Evolutionary conservation across 2,888 invertebrate species (phyloP).

Genomic region (Drosophila borborema): DNA sequence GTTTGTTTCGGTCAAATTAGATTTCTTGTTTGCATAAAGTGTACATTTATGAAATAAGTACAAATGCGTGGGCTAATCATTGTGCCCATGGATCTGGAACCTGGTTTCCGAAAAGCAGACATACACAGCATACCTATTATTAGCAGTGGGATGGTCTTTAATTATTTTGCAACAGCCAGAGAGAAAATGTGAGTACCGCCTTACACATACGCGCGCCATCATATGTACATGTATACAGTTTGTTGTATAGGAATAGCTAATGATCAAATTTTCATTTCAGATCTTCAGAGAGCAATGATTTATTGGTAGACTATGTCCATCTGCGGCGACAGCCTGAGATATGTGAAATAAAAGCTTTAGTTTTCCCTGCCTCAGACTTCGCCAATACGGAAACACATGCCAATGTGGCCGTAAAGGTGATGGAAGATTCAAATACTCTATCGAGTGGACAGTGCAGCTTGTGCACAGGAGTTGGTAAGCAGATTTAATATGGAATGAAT

Average conservation of each 20-base stretch:
- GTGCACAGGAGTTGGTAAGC: constrained; percentile 67
- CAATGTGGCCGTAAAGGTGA: constrained; percentile 72
- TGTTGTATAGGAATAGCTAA: neutral
- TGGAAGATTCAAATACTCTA: constrained; percentile 67
- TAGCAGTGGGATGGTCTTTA: constrained; percentile 80
- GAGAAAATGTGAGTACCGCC: constrained; percentile 46
- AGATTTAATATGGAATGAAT: neutral
- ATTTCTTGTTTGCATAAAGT: neutral
- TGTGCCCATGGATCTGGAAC: constrained; percentile 81
- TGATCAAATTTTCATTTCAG: constrained; percentile 19
- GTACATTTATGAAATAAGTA: constrained; percentile 26
- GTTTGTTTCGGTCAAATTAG: neutral
- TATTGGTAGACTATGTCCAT: constrained; percentile 83
- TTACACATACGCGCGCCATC: neutral
- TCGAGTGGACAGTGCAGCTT: constrained; percentile 74
- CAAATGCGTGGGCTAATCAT: constrained; percentile 58
- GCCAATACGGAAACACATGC: constrained; percentile 72
- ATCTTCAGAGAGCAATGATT: constrained; percentile 64
- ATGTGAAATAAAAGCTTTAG: constrained; percentile 78
- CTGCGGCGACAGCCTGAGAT: constrained; percentile 68
- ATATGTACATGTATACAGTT: neutral
- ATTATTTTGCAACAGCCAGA: constrained; percentile 66
- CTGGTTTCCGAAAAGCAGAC: constrained; percentile 83
- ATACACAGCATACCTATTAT: constrained; percentile 79
- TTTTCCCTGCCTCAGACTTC: constrained; percentile 74